Conservation (phyloP, 1,140 invertebrate genomes). For the Bombus pascuorum region DNA sequence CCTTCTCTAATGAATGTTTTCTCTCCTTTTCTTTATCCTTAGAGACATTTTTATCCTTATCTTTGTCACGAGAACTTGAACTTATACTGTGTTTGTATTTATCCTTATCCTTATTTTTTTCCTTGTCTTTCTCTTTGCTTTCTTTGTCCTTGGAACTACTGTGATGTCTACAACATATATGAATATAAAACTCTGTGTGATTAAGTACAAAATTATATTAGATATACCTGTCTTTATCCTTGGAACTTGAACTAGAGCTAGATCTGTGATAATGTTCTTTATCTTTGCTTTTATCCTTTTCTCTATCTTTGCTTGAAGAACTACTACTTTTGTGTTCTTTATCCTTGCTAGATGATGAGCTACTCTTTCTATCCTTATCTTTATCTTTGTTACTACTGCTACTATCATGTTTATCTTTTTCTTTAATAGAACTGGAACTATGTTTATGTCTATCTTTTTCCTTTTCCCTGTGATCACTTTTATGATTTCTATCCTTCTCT, state of each 20-base stretch:
- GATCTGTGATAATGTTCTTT: constrained; percentile 79
- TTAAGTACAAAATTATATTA: neutral
- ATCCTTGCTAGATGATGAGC: constrained; percentile 82
- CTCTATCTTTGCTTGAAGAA: constrained; percentile 85
- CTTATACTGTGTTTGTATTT: constrained; percentile 77
- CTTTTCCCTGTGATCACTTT: constrained; percentile 77
- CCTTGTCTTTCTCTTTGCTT: constrained; percentile 77
- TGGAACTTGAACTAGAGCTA: constrained; percentile 78
- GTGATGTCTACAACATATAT: constrained; percentile 70
- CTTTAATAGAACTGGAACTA: constrained; percentile 76
- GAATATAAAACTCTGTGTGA: neutral
- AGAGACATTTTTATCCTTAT: constrained; percentile 82
- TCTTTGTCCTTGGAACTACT: constrained; percentile 72
- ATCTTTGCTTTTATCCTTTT: constrained; percentile 76
- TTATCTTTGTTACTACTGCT: constrained; percentile 67
- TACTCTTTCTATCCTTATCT: constrained; percentile 76
- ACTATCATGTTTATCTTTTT: constrained; percentile 79
- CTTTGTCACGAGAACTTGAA: constrained; percentile 82
- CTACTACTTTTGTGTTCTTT: constrained; percentile 85
- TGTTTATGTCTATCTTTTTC: constrained; percentile 76
- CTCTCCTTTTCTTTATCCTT: constrained; percentile 83
- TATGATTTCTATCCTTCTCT: constrained; percentile 79
- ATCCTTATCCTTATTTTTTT: constrained; percentile 73
- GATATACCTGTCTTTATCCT: constrained; percentile 74
- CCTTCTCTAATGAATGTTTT: constrained; percentile 82